Evolutionary conservation across 35 echinoderm and acorn worm genomes (phyloP), one percentile per base, ranked within the genome.

Genomic region (Nesometra sesokonis): DNA sequence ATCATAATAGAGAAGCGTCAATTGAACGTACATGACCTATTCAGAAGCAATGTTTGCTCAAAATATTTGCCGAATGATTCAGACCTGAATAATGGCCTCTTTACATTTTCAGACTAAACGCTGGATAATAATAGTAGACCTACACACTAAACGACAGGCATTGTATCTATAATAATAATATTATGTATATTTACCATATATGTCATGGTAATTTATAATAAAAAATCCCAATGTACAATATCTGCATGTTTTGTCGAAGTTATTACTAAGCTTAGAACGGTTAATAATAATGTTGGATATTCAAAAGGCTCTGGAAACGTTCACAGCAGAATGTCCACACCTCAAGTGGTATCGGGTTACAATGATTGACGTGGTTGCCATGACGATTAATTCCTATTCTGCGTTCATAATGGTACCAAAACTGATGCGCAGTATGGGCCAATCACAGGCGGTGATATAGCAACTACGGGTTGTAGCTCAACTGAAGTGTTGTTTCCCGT

Each of bases 341-440:
- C 95, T 92, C 91, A 77, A 77, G 38, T 93, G 78, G 92, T 93
- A 84, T 98, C 93, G 79, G 85, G 95, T 98, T 98, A 93, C 95
- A 82, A 80, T 98, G 95, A 98, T 90, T 98, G 95, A 90, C 95
- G 89, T 77, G 32, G 95, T 98, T 94, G 82, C 87, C 89, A 90
- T 92, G 87, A 91, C 76, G 86, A 93, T 85, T 98, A 98, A 98
- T 94, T 94, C 90, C 87, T 91, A 79, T 87, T 91, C 92, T 91
- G 90, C 85, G 81, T 88, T 84, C 77, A 97, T 97, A 84, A 98
- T 87, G 92, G 92, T 88, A 90, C 86, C 84, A 78, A 93, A 80
- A 98, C 89, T 90, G 83, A 81, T 85, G 89, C 91, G 84, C 87
- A 84, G 77, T 76, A 29, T 77, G 79, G 90, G 81, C 95, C 95